phyloP scores from a whole-genome alignment of 1,140 invertebrate genomes.

The Pseudomyrmex cubaensis region DNA sequence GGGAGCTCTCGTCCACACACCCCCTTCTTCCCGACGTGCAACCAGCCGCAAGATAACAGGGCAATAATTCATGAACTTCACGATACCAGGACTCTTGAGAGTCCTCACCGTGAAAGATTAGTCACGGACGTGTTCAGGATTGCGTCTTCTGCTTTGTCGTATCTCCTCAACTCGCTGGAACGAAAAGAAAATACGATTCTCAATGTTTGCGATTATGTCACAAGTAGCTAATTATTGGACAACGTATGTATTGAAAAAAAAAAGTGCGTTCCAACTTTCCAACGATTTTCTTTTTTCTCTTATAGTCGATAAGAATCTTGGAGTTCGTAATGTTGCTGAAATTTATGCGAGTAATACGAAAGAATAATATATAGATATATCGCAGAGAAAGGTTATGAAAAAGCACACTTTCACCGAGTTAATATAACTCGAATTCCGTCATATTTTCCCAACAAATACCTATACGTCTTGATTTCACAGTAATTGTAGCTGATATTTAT shows the following conservation, averaged over 20 bases:
- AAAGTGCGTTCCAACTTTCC: background rate
- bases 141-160: conserved; percentile 28
- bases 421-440: conserved; percentile 38
- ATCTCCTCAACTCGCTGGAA: background rate
- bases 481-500: conserved; percentile 25
- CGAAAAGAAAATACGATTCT: background rate
- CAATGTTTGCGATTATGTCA: background rate
- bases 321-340: background rate
- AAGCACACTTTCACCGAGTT: conserved; percentile 47
- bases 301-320: background rate
- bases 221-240: background rate
- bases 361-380: conserved; percentile 36
- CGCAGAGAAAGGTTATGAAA: conserved; percentile 3
- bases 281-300: conserved; percentile 2
- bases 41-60: conserved; percentile 79
- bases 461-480: conserved; percentile 18
- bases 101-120: conserved; percentile 79
- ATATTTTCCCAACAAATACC: background rate
- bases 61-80: conserved; percentile 83
- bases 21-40: conserved; percentile 56
- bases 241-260: conserved; percentile 14
- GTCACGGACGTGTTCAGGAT: conserved; percentile 75
- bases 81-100: conserved; percentile 76
- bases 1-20: conserved; percentile 70
- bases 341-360: conserved; percentile 51